A percentile compares a stretch with the other conserved stretches of the same genome.
Evolutionary conservation across 2,888 invertebrate species (phyloP).

Genomic region (Tupiocoris notatus): DNA sequence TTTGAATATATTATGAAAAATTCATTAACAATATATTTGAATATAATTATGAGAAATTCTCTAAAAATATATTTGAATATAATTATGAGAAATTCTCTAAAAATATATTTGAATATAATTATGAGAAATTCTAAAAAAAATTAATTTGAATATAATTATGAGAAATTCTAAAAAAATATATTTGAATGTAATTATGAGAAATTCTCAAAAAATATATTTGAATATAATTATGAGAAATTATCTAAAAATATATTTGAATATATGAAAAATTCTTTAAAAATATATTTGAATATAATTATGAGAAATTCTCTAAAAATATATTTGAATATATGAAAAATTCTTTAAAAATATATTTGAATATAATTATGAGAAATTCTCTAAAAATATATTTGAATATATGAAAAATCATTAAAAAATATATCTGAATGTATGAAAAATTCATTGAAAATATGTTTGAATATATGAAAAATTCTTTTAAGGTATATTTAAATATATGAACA

Average conservation of each 20-base stretch:
- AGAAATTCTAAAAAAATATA: not conserved
- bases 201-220: not conserved
- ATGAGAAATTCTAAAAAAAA: not conserved
- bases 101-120: not conserved
- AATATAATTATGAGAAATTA: not conserved
- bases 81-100: too few relatives aligned
- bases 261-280: too few relatives aligned
- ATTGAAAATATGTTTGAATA: not conserved
- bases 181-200: not conserved
- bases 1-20: too few relatives aligned
- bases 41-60: too few relatives aligned
- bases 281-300: too few relatives aligned
- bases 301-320: too few relatives aligned
- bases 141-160: not conserved
- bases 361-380: too few relatives aligned
- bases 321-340: too few relatives aligned
- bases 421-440: not conserved
- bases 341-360: not conserved
- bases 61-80: too few relatives aligned
- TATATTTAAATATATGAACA: too few relatives aligned
- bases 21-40: not conserved
- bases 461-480: not conserved
- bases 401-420: not conserved
- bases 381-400: too few relatives aligned
- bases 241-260: too few relatives aligned